Conservation (phyloP, 2,888 invertebrate species). For the Agonopterix arenella region DNA sequence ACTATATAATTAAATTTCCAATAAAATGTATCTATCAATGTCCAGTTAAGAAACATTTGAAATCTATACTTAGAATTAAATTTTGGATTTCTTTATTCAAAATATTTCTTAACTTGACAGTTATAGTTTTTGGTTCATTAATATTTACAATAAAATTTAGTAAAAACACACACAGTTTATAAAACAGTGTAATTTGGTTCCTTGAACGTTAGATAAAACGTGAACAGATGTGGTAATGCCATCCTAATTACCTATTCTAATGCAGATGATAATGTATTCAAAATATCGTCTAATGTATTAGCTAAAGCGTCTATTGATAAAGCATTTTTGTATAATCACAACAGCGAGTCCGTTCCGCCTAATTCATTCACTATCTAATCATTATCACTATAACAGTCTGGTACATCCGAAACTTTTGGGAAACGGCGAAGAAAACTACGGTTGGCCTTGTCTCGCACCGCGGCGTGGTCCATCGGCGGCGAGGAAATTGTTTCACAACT, state of each 20-base stretch:
- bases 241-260: constrained; percentile 40
- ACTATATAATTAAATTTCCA: constrained; percentile 13
- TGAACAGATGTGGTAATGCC: constrained; percentile 40
- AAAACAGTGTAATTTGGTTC: constrained; percentile 54
- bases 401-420: constrained; percentile 70
- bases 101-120: constrained; percentile 26
- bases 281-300: constrained; percentile 64
- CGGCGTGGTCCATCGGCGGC: constrained; percentile 44
- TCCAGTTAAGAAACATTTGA: constrained; percentile 28
- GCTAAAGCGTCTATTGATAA: constrained; percentile 72
- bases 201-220: constrained; percentile 45
- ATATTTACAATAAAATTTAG: constrained; percentile 38
- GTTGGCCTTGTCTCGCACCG: constrained; percentile 65
- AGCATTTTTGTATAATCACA: constrained; percentile 73
- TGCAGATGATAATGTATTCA: constrained; percentile 55
- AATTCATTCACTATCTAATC: constrained; percentile 68
- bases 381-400: constrained; percentile 71
- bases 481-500: constrained; percentile 54
- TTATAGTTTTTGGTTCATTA: constrained; percentile 11
- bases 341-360: constrained; percentile 59
- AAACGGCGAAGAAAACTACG: constrained; percentile 72
- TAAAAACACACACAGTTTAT: constrained; percentile 41
- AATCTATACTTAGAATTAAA: constrained; percentile 14
- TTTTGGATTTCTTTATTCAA: constrained; percentile 21
- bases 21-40: constrained; percentile 18